Evolutionary conservation across 2,113 vertebrate species (phyloP), one percentile per base, ranked within the genome.

Genomic region (Tiliqua scincoides): DNA sequence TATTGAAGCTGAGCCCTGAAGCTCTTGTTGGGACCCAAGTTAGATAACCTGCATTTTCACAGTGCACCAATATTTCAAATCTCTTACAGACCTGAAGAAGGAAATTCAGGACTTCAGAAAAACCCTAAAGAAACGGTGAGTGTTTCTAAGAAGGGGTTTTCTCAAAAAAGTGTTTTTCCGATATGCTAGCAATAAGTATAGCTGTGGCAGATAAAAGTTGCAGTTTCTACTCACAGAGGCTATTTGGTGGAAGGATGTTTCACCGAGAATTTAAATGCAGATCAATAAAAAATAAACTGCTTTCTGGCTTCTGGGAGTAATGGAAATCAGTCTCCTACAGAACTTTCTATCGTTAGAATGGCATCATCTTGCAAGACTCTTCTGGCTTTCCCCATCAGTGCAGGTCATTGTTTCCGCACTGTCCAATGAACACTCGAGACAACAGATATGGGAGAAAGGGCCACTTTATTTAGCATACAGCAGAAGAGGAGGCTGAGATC

Each of bases 71-170:
- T 73, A 48, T 0, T 85, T 85, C n/a, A 72, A 85, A 79, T 72
- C 91, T 92, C 86, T 91, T 89, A 85, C 4, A 95, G 82, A 96
- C 88, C 94, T 97, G 63, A 95, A 21, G 68, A 95, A 96, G 90
- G 92, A 96, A 48, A 95, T 98, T 54, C 80, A 89, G 86, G 96
- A 97, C 62, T 97, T 96, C 89, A 96, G 94, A 92, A 98, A 95
- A 90, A 0, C 96, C 91, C 92, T 99, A 79, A 97, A 92, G 91
- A 98, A 97, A 93, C 93, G 96, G 98, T 99, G 89, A 95, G 95
- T 74, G 40, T 67, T 74, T 10, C 0, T 17, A 93, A 75, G 0
- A 52, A 90, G 87, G 30, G 85, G 90, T 59, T 82, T 86, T 71
- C 14, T 3, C 23, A 77, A 52, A 3, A 0, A 62, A 15, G 9